Percentiles rank a stretch among this genome's conserved stretches.
These are phyloP conservation scores for Ptilodon capucinus DNA, from an alignment of 2,888 invertebrate genomes.

Conservation along the genomic window DNA sequence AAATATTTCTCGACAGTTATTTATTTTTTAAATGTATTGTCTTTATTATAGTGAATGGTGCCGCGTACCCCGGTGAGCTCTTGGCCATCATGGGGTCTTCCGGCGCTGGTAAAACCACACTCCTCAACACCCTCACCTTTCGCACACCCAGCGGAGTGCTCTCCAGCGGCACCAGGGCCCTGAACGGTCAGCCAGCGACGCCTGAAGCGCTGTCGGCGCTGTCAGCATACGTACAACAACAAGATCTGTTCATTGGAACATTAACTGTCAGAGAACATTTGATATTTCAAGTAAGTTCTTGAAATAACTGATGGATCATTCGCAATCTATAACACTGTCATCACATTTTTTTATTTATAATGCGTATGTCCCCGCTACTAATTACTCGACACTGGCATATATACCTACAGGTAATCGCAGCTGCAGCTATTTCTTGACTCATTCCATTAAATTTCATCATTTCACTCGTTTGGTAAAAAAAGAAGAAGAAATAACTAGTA, in stretches of 20 bases:
- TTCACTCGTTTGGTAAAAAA: too few relatives aligned
- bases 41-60: conserved; percentile 87
- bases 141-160: conserved; percentile 87
- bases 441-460: too few relatives aligned
- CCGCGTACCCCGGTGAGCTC: conserved; percentile 92
- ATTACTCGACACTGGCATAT: too few relatives aligned
- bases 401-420: too few relatives aligned
- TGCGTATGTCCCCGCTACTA: too few relatives aligned
- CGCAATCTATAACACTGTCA: too few relatives aligned
- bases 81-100: conserved; percentile 94
- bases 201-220: conserved; percentile 88
- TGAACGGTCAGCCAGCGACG: conserved; percentile 90
- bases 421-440: too few relatives aligned
- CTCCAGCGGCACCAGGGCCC: conserved; percentile 81
- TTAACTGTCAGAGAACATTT: conserved; percentile 95
- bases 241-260: conserved; percentile 95
- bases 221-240: conserved; percentile 96
- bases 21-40: too few relatives aligned
- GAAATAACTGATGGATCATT: too few relatives aligned
- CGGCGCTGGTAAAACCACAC: conserved; percentile 97
- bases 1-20: too few relatives aligned
- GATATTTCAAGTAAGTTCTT: conserved; percentile 87
- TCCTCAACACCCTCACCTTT: conserved; percentile 94
- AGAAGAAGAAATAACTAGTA: too few relatives aligned
- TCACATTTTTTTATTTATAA: too few relatives aligned